Evolutionary conservation across 1,140 invertebrate genomes (phyloP).

Genomic region (Druon quercuslanigerum): DNA sequence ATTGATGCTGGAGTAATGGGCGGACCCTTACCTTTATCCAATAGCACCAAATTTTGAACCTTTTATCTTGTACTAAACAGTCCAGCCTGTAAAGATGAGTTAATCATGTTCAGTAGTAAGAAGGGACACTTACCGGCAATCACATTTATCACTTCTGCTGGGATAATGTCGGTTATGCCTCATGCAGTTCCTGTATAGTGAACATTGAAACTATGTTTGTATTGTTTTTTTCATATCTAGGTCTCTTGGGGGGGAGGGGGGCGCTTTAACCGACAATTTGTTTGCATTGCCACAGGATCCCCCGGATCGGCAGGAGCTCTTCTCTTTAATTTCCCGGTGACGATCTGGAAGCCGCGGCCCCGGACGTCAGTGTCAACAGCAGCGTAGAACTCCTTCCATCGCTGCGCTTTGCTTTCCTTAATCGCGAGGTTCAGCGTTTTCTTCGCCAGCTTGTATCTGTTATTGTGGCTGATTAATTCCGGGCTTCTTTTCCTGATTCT

Average conservation of each 20-base stretch:
- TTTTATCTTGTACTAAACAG: conserved; percentile 41
- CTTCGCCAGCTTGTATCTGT: conserved; percentile 31
- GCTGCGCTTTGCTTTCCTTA: conserved; percentile 36
- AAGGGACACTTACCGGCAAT: conserved; percentile 19
- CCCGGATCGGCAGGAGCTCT: neutral
- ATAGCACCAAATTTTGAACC: too few species aligned
- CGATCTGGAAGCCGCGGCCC: conserved; percentile 47
- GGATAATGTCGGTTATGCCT: conserved; percentile 52
- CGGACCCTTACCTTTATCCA: too few species aligned
- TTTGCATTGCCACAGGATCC: conserved; percentile 38
- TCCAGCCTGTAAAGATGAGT: conserved; percentile 37
- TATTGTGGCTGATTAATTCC: neutral
- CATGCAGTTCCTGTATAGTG: conserved; percentile 47
- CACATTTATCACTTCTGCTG: conserved; percentile 48
- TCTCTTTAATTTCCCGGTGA: conserved; percentile 21
- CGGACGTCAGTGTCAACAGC: conserved; percentile 46
- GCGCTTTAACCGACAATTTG: conserved; percentile 41
- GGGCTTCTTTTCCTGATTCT: conserved; percentile 4
- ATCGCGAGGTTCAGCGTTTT: conserved; percentile 38
- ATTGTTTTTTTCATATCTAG: conserved; percentile 16
- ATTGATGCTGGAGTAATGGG: too few species aligned
- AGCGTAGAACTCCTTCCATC: conserved; percentile 45
- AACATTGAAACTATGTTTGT: conserved; percentile 34
- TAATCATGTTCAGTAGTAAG: conserved; percentile 44
- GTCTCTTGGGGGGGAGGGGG: conserved; percentile 56